Evolutionary conservation across 37 sponge, comb jelly and placozoan genomes (phyloP), one percentile per base, ranked within the genome.

Genomic region (Agelas oroides): DNA sequence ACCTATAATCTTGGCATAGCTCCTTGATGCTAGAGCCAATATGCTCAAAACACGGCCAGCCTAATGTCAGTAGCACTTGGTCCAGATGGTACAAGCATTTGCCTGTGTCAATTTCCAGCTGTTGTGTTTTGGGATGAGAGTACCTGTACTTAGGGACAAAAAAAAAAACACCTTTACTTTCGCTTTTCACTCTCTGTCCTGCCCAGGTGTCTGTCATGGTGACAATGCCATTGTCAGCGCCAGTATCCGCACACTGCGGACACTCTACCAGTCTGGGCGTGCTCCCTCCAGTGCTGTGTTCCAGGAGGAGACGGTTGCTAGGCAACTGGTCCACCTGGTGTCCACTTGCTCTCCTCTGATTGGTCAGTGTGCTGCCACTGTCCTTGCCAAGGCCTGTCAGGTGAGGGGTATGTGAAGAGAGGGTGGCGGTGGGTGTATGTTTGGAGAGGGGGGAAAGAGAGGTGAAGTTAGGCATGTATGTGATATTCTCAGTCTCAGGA

Each of bases 311-410:
- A 58, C 30, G 11, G 55, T 70, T 63, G 65, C 53, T 12, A 56
- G 31, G 63, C 38, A 73, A 65, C 76, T 87, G 38, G 59, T 87
- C 33, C 2, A 30, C 16, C 65, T 87, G 25, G n/a, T 87, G 0
- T 62, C 76, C 6, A 31, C 25, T 0, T 12, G 46, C 46, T 31
- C 82, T n/a, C 76, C 75, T 19, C 82, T 57, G 19, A 3, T 81
- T 1, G 37, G 37, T 57, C 75, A 87, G 76, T 67, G 75, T 68
- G 82, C 88, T 21, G 74, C 88, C 15, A 53, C 35, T 35, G 36
- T 87, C 1, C 72, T 87, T 31, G 41, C 80, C n/a, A 87, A 61
- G 65, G 64, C 82, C 24, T 87, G 88, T 53, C 88, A 87, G 81
- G 88, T 87, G 53, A 27, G 62, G 62, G 62, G 11, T 3, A 61